phyloP scores from a whole-genome alignment of 2,888 invertebrate genomes.

The Tanypteryx hageni region DNA sequence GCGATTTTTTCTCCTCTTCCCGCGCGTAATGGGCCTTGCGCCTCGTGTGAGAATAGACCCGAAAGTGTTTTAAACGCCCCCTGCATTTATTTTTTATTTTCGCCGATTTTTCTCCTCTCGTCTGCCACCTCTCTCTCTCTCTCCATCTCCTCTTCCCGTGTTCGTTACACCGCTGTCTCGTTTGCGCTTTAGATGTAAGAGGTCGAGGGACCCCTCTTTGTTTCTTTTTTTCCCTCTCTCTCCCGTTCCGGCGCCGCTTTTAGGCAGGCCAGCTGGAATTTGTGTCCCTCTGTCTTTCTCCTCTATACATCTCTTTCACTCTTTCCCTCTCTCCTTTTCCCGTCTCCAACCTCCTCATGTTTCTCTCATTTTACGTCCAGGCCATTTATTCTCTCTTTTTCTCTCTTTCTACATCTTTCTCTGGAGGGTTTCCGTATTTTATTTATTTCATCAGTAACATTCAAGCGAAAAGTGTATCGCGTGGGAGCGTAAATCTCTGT shows the following conservation, averaged over 20 bases:
- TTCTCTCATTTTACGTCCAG: too few relatives aligned
- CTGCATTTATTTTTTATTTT: slow-evolving; percentile 4
- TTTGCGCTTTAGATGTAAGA: not conserved
- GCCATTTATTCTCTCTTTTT: too few relatives aligned
- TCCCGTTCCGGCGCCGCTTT: not conserved
- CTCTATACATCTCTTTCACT: too few relatives aligned
- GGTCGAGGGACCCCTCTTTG: not conserved
- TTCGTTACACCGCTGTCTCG: not conserved
- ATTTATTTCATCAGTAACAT: too few relatives aligned
- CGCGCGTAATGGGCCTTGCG: not conserved
- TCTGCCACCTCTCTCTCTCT: not conserved
- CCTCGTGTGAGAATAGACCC: not conserved
- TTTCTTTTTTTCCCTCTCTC: not conserved
- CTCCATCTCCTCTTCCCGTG: too few relatives aligned
- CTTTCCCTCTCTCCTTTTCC: not conserved
- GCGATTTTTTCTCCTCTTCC: not conserved
- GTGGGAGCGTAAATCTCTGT: too few relatives aligned
- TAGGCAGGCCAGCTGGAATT: not conserved
- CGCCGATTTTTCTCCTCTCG: not conserved
- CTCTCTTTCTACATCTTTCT: not conserved
- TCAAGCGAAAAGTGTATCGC: too few relatives aligned
- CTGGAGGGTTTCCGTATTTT: not conserved
- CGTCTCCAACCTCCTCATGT: not conserved
- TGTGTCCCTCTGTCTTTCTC: not conserved
- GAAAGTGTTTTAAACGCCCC: not conserved